A percentile compares a stretch with the other conserved stretches of the same genome.
Evolutionary conservation across 2,113 vertebrate species (phyloP).

Genomic region (Rutilus rutilus): DNA sequence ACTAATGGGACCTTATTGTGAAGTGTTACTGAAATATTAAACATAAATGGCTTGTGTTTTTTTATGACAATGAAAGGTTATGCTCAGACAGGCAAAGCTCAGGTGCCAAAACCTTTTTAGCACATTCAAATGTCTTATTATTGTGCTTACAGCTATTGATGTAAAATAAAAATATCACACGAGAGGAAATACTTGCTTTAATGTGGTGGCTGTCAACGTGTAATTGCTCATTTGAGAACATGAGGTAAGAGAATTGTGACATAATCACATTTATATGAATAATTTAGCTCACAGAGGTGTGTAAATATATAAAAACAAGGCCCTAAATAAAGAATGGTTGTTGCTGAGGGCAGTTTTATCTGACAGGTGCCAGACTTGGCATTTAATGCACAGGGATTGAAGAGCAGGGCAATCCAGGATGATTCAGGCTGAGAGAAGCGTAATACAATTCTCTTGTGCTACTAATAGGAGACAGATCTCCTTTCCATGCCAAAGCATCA

Average conservation of each 20-base stretch:
- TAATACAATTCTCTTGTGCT: constrained; percentile 57
- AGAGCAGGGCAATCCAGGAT: constrained; percentile 44
- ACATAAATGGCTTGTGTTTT: background rate
- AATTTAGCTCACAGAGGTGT: constrained; percentile 29
- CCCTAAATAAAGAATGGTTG: constrained; percentile 66
- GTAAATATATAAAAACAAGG: constrained; percentile 50
- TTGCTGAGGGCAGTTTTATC: constrained; percentile 66
- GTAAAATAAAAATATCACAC: constrained; percentile 33
- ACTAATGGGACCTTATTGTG: no score
- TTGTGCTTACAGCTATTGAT: constrained; percentile 5
- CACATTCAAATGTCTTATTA: constrained; percentile 38
- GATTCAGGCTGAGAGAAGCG: constrained; percentile 39
- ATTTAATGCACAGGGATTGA: constrained; percentile 46
- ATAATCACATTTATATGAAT: constrained; percentile 45
- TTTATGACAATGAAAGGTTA: background rate
- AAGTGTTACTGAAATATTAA: background rate
- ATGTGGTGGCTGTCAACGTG: background rate
- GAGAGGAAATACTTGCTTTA: constrained; percentile 24
- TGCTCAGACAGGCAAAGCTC: constrained; percentile 1
- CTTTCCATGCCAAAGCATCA: constrained; percentile 45
- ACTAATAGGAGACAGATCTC: constrained; percentile 59
- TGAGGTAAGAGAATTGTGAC: constrained; percentile 9
- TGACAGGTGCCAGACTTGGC: constrained; percentile 48
- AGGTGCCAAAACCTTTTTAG: background rate
- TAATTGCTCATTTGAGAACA: constrained; percentile 33